Base-by-base conservation (phyloP, 2,888 invertebrate species). In the Calameuta idolon region DNA sequence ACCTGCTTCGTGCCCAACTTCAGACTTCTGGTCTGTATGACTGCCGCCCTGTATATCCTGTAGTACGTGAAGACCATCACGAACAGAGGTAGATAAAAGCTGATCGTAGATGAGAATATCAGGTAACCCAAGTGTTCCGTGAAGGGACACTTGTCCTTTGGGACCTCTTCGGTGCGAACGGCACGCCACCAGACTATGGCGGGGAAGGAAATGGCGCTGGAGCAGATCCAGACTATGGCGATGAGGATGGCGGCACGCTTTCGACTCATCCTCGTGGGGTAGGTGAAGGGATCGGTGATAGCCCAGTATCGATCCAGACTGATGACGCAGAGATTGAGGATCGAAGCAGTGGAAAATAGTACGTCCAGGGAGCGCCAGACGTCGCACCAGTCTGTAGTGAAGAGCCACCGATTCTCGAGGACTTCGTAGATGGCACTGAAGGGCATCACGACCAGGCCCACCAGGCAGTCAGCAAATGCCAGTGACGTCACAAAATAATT, bases 51-150 rank as follows among this genome's bases (percentile, higher is more conserved):
- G 92, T 99, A 99, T 86, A 99, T 99, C 84, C 97, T 95, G 92
- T 97, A 98, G 92, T 99, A 99, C 5, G 99, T 99, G 92, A 99
- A 98, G 83, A 99, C 97, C 98, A 99, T 99, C 78, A 99, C 97
- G 91, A 98, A 95, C 37, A 99, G 93, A 37, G 99, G 99, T 85
- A 98, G 94, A 92, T 99, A 99, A 93, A 99, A 99, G 33, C 99
- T 99, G 89, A 99, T 98, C 82, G 98, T 96, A 74, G 99, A 99
- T 23, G 99, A 99, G 93, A 99, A 98, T 90, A 99, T 96, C 83
- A 99, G 94, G 92, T 99, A 99, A 80, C 97, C 97, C 86, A 98
- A 93, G 92, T 98, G 98, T 92, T 99, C 98, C 82, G 99, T 99
- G 92, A 99, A 99, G 76, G 97, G 96, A 92, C 99, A 99, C 91